phyloP scores from a whole-genome alignment of 2,888 invertebrate genomes.

The Agrotis clavis region DNA sequence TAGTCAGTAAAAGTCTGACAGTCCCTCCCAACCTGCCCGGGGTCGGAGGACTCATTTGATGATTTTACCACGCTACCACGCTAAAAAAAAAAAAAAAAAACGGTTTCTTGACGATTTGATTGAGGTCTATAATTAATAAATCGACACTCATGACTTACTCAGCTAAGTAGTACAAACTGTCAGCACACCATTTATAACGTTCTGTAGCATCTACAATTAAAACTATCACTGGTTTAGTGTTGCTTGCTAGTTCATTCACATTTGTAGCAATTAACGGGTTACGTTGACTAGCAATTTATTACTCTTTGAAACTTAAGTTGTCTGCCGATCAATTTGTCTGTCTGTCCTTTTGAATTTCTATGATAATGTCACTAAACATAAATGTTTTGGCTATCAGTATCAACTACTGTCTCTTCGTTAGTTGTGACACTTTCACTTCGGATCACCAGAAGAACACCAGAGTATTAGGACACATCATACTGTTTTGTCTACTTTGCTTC shows the following conservation, averaged over 20 bases:
- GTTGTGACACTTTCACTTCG: not conserved
- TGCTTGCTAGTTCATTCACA: not conserved
- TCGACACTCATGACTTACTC: slow-evolving; percentile 11
- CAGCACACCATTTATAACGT: not conserved
- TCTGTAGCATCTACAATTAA: slow-evolving; percentile 12
- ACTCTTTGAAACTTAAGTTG: not conserved
- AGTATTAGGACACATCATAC: not conserved
- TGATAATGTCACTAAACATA: no score
- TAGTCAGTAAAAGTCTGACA: no score
- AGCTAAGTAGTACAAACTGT: slow-evolving; percentile 14
- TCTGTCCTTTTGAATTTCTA: not conserved
- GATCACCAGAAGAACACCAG: no score
- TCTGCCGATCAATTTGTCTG: no score
- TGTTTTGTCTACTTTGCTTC: not conserved
- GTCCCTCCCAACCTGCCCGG: no score
- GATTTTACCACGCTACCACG: no score
- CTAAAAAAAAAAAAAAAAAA: no score
- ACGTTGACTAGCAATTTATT: not conserved
- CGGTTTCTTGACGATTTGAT: not conserved
- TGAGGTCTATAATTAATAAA: not conserved
- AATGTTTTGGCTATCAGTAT: no score
- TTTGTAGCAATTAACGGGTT: not conserved
- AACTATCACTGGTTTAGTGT: not conserved
- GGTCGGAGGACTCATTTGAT: no score
- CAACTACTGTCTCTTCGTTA: not conserved